Base-by-base conservation (phyloP, 2,113 vertebrate genomes). In the Microcebus lehilahytsara region DNA sequence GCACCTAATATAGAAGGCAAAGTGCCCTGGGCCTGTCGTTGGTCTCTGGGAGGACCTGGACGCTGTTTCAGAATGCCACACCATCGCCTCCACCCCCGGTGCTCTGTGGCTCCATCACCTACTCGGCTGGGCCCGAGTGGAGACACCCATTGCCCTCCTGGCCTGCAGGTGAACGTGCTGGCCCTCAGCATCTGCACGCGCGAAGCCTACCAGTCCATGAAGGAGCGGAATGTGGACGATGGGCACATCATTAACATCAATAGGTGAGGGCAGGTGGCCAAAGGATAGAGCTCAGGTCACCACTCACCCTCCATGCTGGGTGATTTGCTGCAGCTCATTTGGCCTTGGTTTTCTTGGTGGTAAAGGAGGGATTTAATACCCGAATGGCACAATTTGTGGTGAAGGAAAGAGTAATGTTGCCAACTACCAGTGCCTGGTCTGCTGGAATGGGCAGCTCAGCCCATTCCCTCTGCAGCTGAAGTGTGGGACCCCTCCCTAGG, bases 231-330 rank as follows among this genome's bases (percentile, higher is more conserved):
- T 42, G 98, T 99, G 12, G 99, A 99, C 0, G 99, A 99, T 0
- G 99, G 99, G 32, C 99, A 99, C 94, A 99, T 99, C 87, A 99
- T 99, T 97, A 99, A 99, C 97, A 99, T 99, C 97, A 99, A 99
- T 98, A 99, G 99, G 99, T 99, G 96, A 34, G 37, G 60, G 91
- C 9, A 0, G 13, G 51, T 1, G 72, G 64, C n/a, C 0, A 0
- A 37, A 8, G 19, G 34, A 53, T 25, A 40, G n/a, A 30, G 53
- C 14, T 27, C 37, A 27, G 93, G 27, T 40, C 62, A 20, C 34
- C 58, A 30, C 66, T 40, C n/a, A 11, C 20, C 89, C 66, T 60
- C 64, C 71, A 11, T 7, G 22, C 53, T 8, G 49, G 37, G n/a
- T 10, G 11, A 9, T 9, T 67, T 53, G 66, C 37, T 30, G 6